phyloP scores from a whole-genome alignment of 2,888 invertebrate species.

The Crepidodera aurea region DNA sequence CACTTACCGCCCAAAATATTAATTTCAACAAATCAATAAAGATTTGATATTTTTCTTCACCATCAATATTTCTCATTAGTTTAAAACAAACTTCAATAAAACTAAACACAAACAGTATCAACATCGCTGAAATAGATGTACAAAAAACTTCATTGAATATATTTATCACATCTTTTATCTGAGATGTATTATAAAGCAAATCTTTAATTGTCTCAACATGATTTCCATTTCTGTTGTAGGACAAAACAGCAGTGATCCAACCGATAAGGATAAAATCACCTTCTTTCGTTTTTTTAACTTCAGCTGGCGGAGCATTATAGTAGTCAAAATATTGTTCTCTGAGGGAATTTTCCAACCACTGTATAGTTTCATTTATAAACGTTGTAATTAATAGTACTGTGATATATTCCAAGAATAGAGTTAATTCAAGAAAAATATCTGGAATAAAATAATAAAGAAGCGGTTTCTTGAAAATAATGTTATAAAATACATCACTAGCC shows the following conservation, averaged over 20 bases:
- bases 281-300: constrained; percentile 27
- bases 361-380: constrained; percentile 8
- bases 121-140: constrained; percentile 5
- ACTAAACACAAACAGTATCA: constrained; percentile 7
- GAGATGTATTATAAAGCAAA: not conserved
- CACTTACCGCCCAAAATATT: constrained; percentile 23
- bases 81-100: constrained; percentile 4
- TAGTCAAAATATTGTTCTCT: constrained; percentile 23
- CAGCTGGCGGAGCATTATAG: constrained; percentile 32
- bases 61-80: not conserved
- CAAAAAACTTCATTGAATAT: constrained; percentile 23
- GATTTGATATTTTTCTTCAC: not conserved
- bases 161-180: constrained; percentile 17
- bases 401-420: constrained; percentile 26
- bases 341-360: constrained; percentile 9
- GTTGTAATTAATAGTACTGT: constrained; percentile 13
- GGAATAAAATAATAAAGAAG: not conserved
- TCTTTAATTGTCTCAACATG: constrained; percentile 11
- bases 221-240: constrained; percentile 19
- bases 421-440: constrained; percentile 16
- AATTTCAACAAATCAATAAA: constrained; percentile 6
- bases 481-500: not conserved
- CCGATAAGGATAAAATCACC: constrained; percentile 33
- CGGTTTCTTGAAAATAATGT: not conserved
- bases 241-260: constrained; percentile 29